A percentile compares a stretch with the other conserved stretches of the same genome.
Evolutionary conservation across 2,797 vertebrate species (phyloP).

Genomic region (Sciurus carolinensis): DNA sequence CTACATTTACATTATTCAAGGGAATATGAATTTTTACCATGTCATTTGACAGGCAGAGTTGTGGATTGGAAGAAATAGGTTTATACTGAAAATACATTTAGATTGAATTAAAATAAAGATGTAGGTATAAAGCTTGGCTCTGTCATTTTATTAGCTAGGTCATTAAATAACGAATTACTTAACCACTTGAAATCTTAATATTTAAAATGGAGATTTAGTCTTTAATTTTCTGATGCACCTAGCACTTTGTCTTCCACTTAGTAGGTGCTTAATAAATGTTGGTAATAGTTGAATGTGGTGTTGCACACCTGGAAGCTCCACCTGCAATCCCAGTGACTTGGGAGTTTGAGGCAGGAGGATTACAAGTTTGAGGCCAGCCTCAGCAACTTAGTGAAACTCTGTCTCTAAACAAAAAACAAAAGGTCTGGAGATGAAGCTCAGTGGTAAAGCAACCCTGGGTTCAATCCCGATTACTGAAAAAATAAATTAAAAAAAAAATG

Average conservation of each 20-base stretch:
- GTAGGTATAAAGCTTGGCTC: background rate
- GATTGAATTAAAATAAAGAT: conserved; percentile 42
- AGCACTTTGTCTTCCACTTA: background rate
- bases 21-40: background rate
- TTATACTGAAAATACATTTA: background rate
- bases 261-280: background rate
- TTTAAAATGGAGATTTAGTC: background rate
- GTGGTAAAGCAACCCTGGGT: too few species aligned
- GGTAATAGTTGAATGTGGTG: background rate
- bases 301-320: too few species aligned
- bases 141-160: background rate
- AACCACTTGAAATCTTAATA: conserved; percentile 19
- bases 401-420: too few species aligned
- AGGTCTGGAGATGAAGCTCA: too few species aligned
- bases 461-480: too few species aligned
- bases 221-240: background rate
- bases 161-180: conserved; percentile 26
- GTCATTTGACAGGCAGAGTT: background rate
- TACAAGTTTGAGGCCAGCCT: too few species aligned
- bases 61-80: background rate
- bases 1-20: background rate
- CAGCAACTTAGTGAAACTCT: too few species aligned
- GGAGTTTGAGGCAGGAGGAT: too few species aligned
- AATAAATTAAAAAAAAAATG: conserved; percentile 1
- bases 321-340: too few species aligned